Evolutionary conservation across 2,888 invertebrate species (phyloP), one percentile per base, ranked within the genome.

Genomic region (Lissonota sp.): DNA sequence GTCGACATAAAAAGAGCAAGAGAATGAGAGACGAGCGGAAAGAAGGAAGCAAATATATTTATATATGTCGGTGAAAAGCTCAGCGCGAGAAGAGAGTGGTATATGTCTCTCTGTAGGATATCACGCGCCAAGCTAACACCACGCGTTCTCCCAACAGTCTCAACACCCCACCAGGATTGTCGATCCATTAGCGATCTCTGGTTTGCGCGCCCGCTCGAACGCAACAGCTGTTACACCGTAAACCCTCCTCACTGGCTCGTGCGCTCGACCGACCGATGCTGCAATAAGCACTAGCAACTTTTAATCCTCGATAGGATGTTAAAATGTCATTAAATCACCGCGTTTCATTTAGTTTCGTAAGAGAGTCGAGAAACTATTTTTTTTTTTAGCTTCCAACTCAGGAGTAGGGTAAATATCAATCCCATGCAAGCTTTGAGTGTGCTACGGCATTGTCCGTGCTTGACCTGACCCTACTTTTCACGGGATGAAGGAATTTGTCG

Each of bases 181-280:
- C 87, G 88, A 88, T 89, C 89, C 89, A 89, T 89, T 89, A 89
- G 88, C 86, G 85, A 85, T 26, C 26, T 26, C 26, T 87, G 86
- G 87, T 89, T 89, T 87, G 86, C 87, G 84, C 84, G 86, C 86
- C 84, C 53, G 51, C 26, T 3, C 62, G 49, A 51, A 70, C 53
- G 70, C 83, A 87, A 87, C 89, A 90, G 90, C 89, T 89, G 90
- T 89, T 88, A 79, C 86, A 82, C 83, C 87, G 88, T 87, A 88
- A 88, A 88, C 86, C 85, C 84, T 83, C 42, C 26, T 60, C 51
- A 57, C 42, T 6, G 10, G 26, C 51, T 14, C 10, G 16, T 12
- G 39, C n/a, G 14, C 7, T 64, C 44, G 46, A 26, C n/a, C n/a
- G n/a, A n/a, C n/a, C n/a, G 57, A 67, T 53, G 79, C 67, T 69